Evolutionary conservation across 2,888 invertebrate species (phyloP).

Genomic region (Nemoura dubitans): DNA sequence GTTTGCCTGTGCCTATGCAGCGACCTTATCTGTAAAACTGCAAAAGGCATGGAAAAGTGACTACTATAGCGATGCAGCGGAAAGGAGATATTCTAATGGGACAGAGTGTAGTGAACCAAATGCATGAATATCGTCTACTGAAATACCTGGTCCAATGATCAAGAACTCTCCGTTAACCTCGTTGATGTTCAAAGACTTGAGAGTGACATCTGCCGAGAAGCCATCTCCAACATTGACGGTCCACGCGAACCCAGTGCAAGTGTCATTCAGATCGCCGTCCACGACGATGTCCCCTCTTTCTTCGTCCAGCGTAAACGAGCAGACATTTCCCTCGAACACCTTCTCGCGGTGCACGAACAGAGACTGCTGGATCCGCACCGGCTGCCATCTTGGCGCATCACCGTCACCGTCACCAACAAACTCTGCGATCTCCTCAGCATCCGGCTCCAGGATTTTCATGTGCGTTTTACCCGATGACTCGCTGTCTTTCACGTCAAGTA

Average conservation of each 20-base stretch:
- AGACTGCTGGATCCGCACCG: neutral
- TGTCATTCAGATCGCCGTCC: neutral
- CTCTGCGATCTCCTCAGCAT: neutral
- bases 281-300: neutral
- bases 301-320: neutral
- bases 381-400: neutral
- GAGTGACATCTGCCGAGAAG: neutral
- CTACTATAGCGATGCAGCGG: too few species aligned
- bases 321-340: neutral
- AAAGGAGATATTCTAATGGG: too few species aligned
- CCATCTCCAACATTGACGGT: constrained; percentile 22
- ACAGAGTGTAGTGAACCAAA: too few species aligned
- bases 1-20: too few species aligned
- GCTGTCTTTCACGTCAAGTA: neutral
- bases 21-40: too few species aligned
- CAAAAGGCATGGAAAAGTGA: too few species aligned
- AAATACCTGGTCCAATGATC: constrained; percentile 37
- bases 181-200: constrained; percentile 18
- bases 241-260: constrained; percentile 25
- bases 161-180: constrained; percentile 18
- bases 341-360: constrained; percentile 4
- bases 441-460: neutral
- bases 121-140: too few species aligned
- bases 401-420: too few species aligned
- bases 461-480: neutral